These are phyloP conservation scores for Siderastrea siderea DNA, from an alignment of 92 coral and sea anemone genomes.

Conservation along the genomic window DNA sequence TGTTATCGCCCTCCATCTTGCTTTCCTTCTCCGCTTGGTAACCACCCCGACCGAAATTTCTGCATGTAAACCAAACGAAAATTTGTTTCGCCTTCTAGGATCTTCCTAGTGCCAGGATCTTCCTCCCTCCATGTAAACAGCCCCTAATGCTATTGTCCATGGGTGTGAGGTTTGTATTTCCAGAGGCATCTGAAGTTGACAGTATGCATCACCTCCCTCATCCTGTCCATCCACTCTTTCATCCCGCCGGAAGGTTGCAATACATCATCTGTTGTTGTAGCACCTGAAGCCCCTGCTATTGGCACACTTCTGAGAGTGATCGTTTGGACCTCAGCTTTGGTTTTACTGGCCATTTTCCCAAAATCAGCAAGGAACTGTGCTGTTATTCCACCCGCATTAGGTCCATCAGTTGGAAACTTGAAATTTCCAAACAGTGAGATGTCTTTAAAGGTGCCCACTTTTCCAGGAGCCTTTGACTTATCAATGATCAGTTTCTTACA, in stretches of 20 bases:
- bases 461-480: constrained; percentile 20
- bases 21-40: background rate
- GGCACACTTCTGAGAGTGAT: constrained; percentile 21
- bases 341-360: constrained; percentile 24
- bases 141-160: too few relatives aligned
- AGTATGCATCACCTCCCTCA: constrained; percentile 29
- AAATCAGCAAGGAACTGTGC: constrained; percentile 53
- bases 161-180: too few relatives aligned
- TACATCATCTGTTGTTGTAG: constrained; percentile 14
- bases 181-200: too few relatives aligned
- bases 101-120: too few relatives aligned
- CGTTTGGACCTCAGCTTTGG: constrained; percentile 8
- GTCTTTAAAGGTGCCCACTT: too few relatives aligned
- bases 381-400: constrained; percentile 6
- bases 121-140: too few relatives aligned
- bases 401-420: constrained; percentile 30
- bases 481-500: constrained; percentile 42
- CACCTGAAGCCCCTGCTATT: constrained; percentile 37
- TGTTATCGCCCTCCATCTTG: constrained; percentile 29
- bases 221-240: background rate
- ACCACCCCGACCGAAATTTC: constrained; percentile 3
- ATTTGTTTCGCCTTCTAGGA: background rate
- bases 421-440: too few relatives aligned
- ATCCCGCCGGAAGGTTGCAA: constrained; percentile 24
- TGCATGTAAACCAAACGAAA: constrained; percentile 19